These are phyloP conservation scores for Helicoverpa zea DNA, from an alignment of 1,140 invertebrate genomes.

Conservation along the genomic window DNA sequence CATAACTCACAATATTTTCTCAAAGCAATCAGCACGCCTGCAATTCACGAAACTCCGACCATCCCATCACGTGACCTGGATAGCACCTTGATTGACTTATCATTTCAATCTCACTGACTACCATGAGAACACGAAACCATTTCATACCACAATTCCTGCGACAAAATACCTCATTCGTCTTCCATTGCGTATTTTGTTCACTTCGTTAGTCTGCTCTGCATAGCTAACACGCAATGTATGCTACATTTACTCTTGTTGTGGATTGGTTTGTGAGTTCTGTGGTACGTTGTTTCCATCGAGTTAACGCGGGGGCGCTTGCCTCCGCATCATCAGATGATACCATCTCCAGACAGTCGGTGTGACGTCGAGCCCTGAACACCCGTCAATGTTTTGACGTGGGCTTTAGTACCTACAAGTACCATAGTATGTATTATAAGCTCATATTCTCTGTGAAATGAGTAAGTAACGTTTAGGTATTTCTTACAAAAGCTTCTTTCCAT, in stretches of 20 bases:
- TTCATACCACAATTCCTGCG: neutral
- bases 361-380: slow-evolving; percentile 64
- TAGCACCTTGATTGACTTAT: slow-evolving; percentile 75
- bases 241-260: neutral
- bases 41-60: slow-evolving; percentile 32
- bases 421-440: neutral
- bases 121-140: slow-evolving; percentile 15
- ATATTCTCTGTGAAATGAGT: neutral
- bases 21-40: slow-evolving; percentile 15
- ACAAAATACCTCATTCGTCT: neutral
- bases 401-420: slow-evolving; percentile 32
- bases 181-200: slow-evolving; percentile 2
- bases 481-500: too few relatives aligned
- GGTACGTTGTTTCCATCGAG: slow-evolving; percentile 55
- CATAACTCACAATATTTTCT: neutral
- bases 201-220: neutral
- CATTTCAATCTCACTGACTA: slow-evolving; percentile 60
- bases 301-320: slow-evolving; percentile 72
- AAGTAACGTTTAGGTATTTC: neutral
- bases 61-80: slow-evolving; percentile 32
- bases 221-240: slow-evolving; percentile 17
- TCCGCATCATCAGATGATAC: slow-evolving; percentile 77
- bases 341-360: slow-evolving; percentile 62
- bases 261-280: neutral
- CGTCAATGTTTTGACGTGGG: slow-evolving; percentile 77